A percentile compares a stretch with the other conserved stretches of the same genome.
Conservation (phyloP, 2,888 invertebrate species). For the Apocheima hispidaria region DNA sequence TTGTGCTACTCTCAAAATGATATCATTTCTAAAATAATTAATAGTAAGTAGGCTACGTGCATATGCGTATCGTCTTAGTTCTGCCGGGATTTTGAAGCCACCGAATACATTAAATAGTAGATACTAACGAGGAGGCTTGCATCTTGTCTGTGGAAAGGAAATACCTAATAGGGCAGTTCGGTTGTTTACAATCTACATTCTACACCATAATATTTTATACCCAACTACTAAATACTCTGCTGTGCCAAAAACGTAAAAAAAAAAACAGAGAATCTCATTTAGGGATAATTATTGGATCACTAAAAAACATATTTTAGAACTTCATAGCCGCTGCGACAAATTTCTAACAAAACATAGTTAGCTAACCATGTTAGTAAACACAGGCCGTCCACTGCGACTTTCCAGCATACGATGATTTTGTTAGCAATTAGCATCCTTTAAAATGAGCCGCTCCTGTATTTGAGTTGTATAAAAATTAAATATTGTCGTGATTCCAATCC, state of each 20-base stretch:
- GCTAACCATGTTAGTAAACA: too few species aligned
- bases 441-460: too few species aligned
- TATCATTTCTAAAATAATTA: too few species aligned
- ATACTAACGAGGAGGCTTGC: neutral
- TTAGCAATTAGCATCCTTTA: too few species aligned
- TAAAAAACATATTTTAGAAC: neutral
- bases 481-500: too few species aligned
- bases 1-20: too few species aligned
- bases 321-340: too few species aligned
- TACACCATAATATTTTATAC: constrained; percentile 14
- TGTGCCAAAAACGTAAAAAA: constrained; percentile 3
- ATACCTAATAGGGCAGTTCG: constrained; percentile 9
- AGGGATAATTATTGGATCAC: neutral
- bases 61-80: neutral
- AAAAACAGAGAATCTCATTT: neutral
- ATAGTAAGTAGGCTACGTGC: too few species aligned
- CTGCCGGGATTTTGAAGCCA: neutral
- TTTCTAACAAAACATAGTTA: too few species aligned
- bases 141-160: constrained; percentile 19
- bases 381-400: too few species aligned
- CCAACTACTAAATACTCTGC: neutral
- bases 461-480: too few species aligned
- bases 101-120: neutral
- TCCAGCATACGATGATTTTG: too few species aligned
- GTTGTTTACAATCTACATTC: constrained; percentile 18